Evolutionary conservation across 2,797 vertebrate genomes (phyloP).

Genomic region (Geotrypetes seraphini): DNA sequence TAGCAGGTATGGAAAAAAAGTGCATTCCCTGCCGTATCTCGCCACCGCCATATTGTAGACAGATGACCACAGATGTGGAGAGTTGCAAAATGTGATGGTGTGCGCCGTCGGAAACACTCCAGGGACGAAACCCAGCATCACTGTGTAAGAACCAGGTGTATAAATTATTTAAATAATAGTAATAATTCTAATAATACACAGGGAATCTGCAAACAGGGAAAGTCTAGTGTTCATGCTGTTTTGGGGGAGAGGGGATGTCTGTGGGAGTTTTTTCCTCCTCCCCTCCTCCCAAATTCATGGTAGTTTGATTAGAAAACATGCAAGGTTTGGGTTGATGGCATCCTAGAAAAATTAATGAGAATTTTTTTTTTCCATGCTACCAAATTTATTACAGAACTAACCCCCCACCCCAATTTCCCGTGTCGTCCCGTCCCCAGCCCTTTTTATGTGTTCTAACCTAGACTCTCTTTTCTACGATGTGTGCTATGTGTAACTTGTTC

Average conservation of each 20-base stretch:
- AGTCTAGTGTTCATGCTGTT: neutral
- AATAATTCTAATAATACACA: too few species aligned
- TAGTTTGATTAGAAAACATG: slow-evolving; percentile 1
- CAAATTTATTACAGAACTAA: slow-evolving; percentile 15
- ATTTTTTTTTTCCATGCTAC: slow-evolving; percentile 13
- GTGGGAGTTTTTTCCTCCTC: too few species aligned
- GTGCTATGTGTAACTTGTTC: slow-evolving; percentile 32
- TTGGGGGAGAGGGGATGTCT: too few species aligned
- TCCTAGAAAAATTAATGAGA: neutral
- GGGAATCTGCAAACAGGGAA: too few species aligned
- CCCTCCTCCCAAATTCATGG: too few species aligned
- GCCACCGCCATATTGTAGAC: too few species aligned
- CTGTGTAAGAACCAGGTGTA: slow-evolving; percentile 13
- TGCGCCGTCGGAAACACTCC: too few species aligned
- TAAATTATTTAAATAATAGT: slow-evolving; percentile 15
- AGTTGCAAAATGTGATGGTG: too few species aligned
- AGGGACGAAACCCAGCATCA: slow-evolving; percentile 6
- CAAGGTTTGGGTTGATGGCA: neutral
- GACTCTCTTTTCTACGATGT: slow-evolving; percentile 38
- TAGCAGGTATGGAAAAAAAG: too few species aligned
- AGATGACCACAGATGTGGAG: too few species aligned
- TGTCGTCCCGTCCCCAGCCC: neutral
- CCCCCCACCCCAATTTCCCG: neutral
- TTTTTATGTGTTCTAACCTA: slow-evolving; percentile 16
- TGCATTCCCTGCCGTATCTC: too few species aligned